phyloP scores from a whole-genome alignment of 2,888 invertebrate genomes.

The Escarpia spicata region DNA sequence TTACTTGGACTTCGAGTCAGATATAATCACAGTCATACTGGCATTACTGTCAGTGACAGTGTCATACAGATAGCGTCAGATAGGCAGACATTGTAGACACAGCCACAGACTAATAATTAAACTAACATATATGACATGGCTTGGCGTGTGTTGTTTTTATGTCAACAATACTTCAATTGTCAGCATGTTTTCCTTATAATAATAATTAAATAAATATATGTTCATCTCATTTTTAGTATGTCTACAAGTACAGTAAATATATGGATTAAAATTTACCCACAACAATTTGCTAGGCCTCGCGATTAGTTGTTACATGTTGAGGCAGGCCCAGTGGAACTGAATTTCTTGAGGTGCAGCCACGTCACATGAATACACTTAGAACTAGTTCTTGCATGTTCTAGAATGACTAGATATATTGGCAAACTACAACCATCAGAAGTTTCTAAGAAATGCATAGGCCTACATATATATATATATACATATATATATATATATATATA shows the following conservation, averaged over 20 bases:
- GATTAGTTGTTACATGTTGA: background rate
- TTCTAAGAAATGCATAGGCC: too few relatives aligned
- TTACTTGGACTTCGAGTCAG: too few relatives aligned
- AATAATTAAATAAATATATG: too few relatives aligned
- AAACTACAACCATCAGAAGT: too few relatives aligned
- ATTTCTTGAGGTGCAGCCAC: background rate
- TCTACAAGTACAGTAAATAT: background rate
- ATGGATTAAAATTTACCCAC: background rate
- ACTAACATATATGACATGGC: background rate
- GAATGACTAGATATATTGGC: background rate
- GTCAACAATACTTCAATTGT: background rate
- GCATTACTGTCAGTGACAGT: too few relatives aligned
- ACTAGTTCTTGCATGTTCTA: background rate
- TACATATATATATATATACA: too few relatives aligned
- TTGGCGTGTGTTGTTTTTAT: background rate
- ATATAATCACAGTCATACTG: too few relatives aligned
- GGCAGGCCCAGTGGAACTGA: background rate
- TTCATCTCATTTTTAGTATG: background rate
- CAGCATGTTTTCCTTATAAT: too few relatives aligned
- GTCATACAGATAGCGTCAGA: too few relatives aligned
- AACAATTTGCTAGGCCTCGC: background rate
- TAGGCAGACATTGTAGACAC: too few relatives aligned
- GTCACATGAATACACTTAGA: background rate
- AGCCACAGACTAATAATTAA: background rate
- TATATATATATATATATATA: too few relatives aligned